Percentiles rank a stretch among this genome's conserved stretches.
Conservation (phyloP, 1,140 invertebrate species). For the Sitobion miscanthi region DNA sequence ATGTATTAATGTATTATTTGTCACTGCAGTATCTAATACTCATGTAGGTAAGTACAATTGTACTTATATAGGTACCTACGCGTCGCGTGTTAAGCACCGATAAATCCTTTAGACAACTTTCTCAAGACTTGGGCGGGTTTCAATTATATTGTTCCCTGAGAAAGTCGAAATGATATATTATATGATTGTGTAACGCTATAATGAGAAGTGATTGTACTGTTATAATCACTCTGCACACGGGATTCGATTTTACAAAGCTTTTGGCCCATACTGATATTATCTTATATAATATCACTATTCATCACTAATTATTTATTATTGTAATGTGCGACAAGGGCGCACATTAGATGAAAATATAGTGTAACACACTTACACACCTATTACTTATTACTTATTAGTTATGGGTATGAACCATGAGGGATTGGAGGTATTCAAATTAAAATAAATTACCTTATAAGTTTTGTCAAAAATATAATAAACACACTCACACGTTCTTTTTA, state of each 20-base stretch:
- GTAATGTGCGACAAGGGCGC: not conserved
- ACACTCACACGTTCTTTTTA: not conserved
- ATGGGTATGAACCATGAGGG: no score
- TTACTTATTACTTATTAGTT: not conserved
- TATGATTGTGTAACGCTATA: not conserved
- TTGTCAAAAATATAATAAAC: not conserved
- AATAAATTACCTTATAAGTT: not conserved
- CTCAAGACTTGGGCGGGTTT: not conserved
- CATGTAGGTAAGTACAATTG: not conserved
- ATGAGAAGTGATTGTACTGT: not conserved
- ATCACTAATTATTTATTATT: no score
- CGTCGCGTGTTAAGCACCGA: not conserved
- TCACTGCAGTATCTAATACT: not conserved
- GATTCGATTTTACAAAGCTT: not conserved
- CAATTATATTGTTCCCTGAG: not conserved
- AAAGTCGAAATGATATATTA: not conserved
- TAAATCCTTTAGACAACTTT: not conserved
- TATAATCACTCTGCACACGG: not conserved
- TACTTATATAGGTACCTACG: not conserved
- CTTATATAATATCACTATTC: not conserved
- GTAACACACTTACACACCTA: not conserved
- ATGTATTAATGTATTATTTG: not conserved
- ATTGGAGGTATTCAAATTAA: not conserved
- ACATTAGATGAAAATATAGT: not conserved
- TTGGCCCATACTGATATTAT: not conserved